Evolutionary conservation across 2,113 vertebrate species (phyloP).

Genomic region (Pangasianodon hypophthalmus): DNA sequence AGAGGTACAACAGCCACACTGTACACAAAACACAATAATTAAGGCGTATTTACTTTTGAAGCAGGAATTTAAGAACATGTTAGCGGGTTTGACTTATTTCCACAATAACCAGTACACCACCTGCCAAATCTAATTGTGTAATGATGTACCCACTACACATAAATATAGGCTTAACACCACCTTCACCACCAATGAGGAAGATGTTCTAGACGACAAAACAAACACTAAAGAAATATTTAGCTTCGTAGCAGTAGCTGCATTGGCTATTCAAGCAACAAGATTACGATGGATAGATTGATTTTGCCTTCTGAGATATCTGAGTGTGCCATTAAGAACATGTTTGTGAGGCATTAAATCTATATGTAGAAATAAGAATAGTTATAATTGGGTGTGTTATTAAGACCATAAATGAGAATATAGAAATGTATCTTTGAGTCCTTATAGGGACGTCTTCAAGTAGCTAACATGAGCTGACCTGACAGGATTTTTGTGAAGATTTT

Average conservation of each 20-base stretch:
- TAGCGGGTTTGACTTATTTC: not conserved
- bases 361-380: not conserved
- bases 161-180: not conserved
- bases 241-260: not conserved
- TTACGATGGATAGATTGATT: not conserved
- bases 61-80: not conserved
- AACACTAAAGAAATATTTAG: not conserved
- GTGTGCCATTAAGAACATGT: not conserved
- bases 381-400: not conserved
- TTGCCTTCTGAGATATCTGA: not conserved
- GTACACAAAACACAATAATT: not conserved
- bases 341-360: not conserved
- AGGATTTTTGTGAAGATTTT: not conserved
- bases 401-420: not conserved
- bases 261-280: not conserved
- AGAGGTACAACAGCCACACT: conserved; percentile 56
- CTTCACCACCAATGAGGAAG: not conserved
- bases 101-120: not conserved
- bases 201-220: not conserved
- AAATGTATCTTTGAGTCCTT: not conserved
- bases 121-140: not conserved
- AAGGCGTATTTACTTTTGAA: not conserved
- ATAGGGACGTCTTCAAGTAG: not conserved
- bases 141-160: not conserved
- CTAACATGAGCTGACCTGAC: not conserved